Base-by-base conservation (phyloP, 2,113 vertebrate genomes). In the Ammodytes dubius region DNA sequence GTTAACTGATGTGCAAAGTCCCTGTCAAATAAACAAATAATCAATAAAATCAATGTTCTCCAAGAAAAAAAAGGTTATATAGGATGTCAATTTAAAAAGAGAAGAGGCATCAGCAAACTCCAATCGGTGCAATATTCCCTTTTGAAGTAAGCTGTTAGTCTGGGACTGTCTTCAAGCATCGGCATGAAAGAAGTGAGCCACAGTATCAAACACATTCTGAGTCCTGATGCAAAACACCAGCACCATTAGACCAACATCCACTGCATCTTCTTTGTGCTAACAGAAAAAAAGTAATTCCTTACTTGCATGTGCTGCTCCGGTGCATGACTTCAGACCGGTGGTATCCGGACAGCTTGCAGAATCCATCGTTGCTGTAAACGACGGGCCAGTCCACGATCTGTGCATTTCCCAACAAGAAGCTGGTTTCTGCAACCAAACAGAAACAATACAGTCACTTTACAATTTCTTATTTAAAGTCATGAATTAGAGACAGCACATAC, bases 351-450 rank as follows among this genome's bases (percentile, higher is more conserved):
- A 99, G 96, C 94, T 99, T 99, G 86, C 98, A 99, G 94, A 99
- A 99, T 83, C 98, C 98, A 95, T 99, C 98, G 94, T 99, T 99
- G 96, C 98, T 99, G 87, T 99, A 99, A 72, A 99, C 98, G 91
- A 99, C 96, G 0, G 98, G 98, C 98, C 98, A 99, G 70, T 99
- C 97, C 92, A 99, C 95, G 40, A 99, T 98, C 92, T 99, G 98
- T 59, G 98, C 98, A 68, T 99, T 99, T 87, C 98, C 98, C 95
- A 99, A 91, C 88, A 99, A 89, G 95, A 99, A 99, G 93, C 98
- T 99, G 70, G 97, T 99, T 95, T 99, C 98, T 99, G 91, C 58
- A 82, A 47, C 58, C 73, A 85, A 50, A 74, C 52, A 78, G 0
- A 11, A 12, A 53, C 63, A 46, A 49, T 9, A 57, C 46, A 54